These are phyloP conservation scores for Mastomys natalensis DNA, from an alignment of 2,113 vertebrate species.

Conservation along the genomic window DNA sequence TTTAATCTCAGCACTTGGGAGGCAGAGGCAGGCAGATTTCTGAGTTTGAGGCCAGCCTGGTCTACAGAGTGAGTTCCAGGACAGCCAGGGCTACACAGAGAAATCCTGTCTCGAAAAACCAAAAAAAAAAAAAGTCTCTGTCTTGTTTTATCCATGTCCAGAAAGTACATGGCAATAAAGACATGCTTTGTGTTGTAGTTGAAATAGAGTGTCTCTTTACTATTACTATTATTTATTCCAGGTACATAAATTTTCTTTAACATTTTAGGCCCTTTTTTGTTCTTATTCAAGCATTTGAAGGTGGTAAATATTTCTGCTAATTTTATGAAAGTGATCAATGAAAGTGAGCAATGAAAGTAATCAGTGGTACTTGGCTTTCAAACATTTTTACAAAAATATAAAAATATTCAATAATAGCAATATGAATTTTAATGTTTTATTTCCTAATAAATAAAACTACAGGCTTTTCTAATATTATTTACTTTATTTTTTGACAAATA, in stretches of 20 bases:
- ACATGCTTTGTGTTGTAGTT: neutral
- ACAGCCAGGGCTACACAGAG: no score
- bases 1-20: no score
- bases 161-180: neutral
- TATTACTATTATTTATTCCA: conserved; percentile 29
- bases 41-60: no score
- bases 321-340: conserved; percentile 35
- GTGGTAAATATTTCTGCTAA: conserved; percentile 17
- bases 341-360: conserved; percentile 17
- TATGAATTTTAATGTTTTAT: conserved; percentile 26
- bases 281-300: conserved; percentile 61
- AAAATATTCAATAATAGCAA: conserved; percentile 28
- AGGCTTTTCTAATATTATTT: neutral
- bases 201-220: neutral
- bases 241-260: neutral
- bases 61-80: no score
- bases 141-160: neutral
- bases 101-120: no score
- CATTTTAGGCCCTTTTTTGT: conserved; percentile 22
- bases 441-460: conserved; percentile 48
- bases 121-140: no score
- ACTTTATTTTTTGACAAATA: conserved; percentile 46
- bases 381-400: conserved; percentile 41
- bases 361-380: conserved; percentile 35
- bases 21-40: no score